These are phyloP conservation scores for Cetonia aurata DNA, from an alignment of 2,888 invertebrate genomes.

Conservation along the genomic window DNA sequence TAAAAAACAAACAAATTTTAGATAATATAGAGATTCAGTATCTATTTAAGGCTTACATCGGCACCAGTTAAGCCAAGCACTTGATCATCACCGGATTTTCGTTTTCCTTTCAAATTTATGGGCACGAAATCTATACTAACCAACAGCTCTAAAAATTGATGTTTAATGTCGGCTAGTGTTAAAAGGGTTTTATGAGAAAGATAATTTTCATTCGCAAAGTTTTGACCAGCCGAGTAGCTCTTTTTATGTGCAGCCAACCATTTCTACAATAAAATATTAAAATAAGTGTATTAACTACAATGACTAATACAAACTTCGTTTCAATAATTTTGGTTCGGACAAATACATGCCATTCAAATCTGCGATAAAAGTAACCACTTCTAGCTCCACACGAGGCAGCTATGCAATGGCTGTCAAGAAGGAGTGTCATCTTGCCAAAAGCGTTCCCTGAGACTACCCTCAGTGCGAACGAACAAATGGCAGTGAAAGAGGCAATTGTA, in stretches of 20 bases:
- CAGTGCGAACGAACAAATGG: too few species aligned
- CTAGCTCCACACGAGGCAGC: too few species aligned
- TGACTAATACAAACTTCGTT: too few species aligned
- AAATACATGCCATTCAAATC: neutral
- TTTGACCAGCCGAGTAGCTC: conserved; percentile 78
- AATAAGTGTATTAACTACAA: too few species aligned
- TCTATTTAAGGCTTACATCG: conserved; percentile 63
- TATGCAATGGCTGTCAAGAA: too few species aligned
- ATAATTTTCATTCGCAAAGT: conserved; percentile 87
- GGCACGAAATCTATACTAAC: conserved; percentile 86
- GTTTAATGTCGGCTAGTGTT: conserved; percentile 89
- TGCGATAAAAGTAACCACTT: too few species aligned
- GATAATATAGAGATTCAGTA: conserved; percentile 12
- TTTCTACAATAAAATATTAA: conserved; percentile 70
- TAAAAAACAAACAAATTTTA: conserved; percentile 62
- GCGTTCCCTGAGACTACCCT: too few species aligned
- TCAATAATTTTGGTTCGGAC: conserved; percentile 21
- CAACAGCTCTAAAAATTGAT: conserved; percentile 81
- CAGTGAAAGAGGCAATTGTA: too few species aligned
- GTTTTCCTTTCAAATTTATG: conserved; percentile 71
- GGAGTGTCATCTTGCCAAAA: too few species aligned
- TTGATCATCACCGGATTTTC: conserved; percentile 73
- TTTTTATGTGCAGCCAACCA: conserved; percentile 81
- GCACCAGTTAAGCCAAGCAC: conserved; percentile 72
- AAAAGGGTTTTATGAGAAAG: conserved; percentile 85